Conservation (phyloP, 2,113 vertebrate genomes). For the Etheostoma spectabile region DNA sequence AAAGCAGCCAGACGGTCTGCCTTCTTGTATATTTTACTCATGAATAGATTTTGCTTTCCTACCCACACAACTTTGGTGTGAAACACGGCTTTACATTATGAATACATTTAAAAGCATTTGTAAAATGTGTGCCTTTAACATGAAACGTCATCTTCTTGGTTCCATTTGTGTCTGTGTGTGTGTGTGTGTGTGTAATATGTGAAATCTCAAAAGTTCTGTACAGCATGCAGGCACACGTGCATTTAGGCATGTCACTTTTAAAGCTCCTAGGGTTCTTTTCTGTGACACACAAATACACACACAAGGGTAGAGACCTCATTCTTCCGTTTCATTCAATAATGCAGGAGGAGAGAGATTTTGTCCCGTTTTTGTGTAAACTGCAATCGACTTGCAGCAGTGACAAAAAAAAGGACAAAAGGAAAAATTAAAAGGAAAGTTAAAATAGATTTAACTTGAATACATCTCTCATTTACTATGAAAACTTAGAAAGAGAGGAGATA, state of each 20-base stretch:
- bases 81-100: constrained; percentile 11
- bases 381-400: constrained; percentile 24
- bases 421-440: constrained; percentile 12
- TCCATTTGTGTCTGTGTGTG: constrained; percentile 37
- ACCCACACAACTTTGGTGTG: background rate
- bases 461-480: background rate
- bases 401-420: constrained; percentile 15
- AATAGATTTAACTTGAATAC: too few species aligned
- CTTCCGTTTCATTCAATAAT: constrained; percentile 57
- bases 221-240: background rate
- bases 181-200: constrained; percentile 21
- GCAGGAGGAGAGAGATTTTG: constrained; percentile 34
- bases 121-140: constrained; percentile 15
- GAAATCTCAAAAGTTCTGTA: constrained; percentile 24
- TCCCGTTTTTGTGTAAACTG: constrained; percentile 23
- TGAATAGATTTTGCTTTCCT: background rate
- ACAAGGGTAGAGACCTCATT: constrained; percentile 38
- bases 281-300: background rate
- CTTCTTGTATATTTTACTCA: background rate
- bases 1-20: constrained; percentile 25
- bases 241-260: constrained; percentile 18
- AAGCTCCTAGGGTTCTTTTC: constrained; percentile 3
- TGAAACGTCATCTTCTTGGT: constrained; percentile 7
- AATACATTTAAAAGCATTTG: constrained; percentile 53
- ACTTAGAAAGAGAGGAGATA: background rate